Conservation (phyloP, 2,888 invertebrate species). For the Frankliniella fusca region DNA sequence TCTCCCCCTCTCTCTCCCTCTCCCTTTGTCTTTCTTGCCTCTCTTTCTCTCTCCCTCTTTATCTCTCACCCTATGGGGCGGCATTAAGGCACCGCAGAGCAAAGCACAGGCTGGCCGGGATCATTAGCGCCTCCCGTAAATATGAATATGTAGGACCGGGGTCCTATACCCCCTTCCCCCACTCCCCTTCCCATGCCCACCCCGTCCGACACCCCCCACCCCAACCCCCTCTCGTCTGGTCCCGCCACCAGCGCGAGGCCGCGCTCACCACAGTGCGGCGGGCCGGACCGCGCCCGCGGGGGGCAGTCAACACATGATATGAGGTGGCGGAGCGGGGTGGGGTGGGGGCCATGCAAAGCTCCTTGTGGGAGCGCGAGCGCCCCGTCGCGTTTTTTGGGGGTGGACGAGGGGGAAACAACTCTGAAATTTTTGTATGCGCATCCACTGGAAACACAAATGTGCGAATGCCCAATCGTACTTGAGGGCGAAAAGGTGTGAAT, state of each 20-base stretch:
- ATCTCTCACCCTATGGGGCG: not conserved
- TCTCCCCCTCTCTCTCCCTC: not conserved
- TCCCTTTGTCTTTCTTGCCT: not conserved
- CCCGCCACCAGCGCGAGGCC: too few relatives aligned
- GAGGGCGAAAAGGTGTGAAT: too few relatives aligned
- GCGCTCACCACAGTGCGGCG: not conserved
- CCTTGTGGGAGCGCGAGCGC: not conserved
- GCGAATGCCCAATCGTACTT: too few relatives aligned
- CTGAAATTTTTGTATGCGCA: too few relatives aligned
- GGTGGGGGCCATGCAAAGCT: not conserved
- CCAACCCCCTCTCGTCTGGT: too few relatives aligned
- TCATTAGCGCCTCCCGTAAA: constrained; percentile 13
- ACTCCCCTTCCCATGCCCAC: not conserved
- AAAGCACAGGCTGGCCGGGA: not conserved
- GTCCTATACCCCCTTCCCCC: not conserved
- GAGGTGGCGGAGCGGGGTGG: too few relatives aligned
- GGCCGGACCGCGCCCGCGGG: too few relatives aligned
- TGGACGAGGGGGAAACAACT: too few relatives aligned
- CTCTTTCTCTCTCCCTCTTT: not conserved
- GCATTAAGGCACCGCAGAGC: not conserved
- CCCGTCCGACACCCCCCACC: too few relatives aligned
- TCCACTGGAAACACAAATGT: too few relatives aligned
- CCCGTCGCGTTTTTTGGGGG: not conserved
- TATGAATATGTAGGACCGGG: constrained; percentile 9
- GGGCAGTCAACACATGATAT: not conserved